Evolutionary conservation across 2,113 vertebrate genomes (phyloP), one percentile per base, ranked within the genome.

Genomic region (Pollachius pollachius): DNA sequence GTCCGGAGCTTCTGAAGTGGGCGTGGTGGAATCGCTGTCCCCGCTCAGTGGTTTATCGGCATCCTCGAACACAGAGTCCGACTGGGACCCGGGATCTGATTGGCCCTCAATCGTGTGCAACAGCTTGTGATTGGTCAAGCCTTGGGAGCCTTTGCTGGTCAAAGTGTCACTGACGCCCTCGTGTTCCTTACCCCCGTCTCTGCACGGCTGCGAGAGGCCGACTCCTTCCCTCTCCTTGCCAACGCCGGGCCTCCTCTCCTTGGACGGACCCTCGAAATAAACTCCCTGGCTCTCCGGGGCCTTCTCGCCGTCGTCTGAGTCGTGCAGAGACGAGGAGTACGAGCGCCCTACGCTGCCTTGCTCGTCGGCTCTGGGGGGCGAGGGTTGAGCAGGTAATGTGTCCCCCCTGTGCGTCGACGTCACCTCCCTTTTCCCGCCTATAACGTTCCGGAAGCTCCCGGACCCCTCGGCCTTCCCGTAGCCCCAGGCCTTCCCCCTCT

Each of bases 401-500:
- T 83, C 88, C 23, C 72, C 79, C 34, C 85, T 85, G 19, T 82
- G 17, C 17, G 23, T 23, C 23, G 71, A 62, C 2, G 71, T 74
- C 0, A 9, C 0, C 0, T 84, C 84, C 61, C 81, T 82, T 73
- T 72, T 91, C 57, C 80, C 67, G 6, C 81, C 85, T 67, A 68
- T 34, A 18, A 78, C 17, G 5, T 75, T 25, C 6, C 81, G 79
- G 66, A 88, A 79, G 71, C 86, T 87, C 57, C 84, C 80, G 5
- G 81, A 81, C 19, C 77, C 70, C 37, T 92, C 90, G 1, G 74
- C 63, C 61, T 89, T 92, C 25, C 92, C 88, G n/a, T 92, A 90
- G 41, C 92, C 89, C 93, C 92, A 94, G 1, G 89, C 92, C 62
- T 89, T 91, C 12, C 94, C 93, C 54, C 89, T 91, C 52, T 91